Percentiles rank a stretch among this genome's conserved stretches.
Conservation (phyloP, 2,113 vertebrate species). For the Psephotus haematonotus region DNA sequence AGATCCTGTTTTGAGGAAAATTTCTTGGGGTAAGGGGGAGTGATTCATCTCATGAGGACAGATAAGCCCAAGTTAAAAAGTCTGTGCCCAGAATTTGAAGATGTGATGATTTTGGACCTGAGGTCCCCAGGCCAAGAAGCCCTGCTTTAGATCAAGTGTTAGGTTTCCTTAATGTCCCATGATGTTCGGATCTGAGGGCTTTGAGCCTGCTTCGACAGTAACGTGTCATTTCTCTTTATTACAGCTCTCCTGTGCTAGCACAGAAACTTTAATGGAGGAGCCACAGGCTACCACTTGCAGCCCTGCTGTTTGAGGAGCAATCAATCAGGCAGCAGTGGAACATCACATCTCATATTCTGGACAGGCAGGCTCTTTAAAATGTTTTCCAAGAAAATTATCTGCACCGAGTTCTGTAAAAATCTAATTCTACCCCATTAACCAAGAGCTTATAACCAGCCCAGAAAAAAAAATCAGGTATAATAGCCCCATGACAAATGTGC, state of each 20-base stretch:
- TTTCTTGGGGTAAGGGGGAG: background rate
- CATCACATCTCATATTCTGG: constrained; percentile 9
- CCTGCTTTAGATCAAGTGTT: background rate
- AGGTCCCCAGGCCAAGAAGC: background rate
- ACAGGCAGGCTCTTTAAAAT: constrained; percentile 26
- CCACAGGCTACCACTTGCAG: constrained; percentile 45
- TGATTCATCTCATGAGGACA: background rate
- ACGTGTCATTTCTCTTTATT: constrained; percentile 8
- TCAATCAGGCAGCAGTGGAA: constrained; percentile 20
- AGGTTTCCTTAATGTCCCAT: background rate
- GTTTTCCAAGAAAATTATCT: constrained; percentile 61
- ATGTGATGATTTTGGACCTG: background rate
- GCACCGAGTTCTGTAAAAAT: constrained; percentile 53
- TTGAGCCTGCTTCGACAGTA: background rate
- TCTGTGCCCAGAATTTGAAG: background rate
- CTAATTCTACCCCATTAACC: constrained; percentile 55
- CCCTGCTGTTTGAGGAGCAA: constrained; percentile 23
- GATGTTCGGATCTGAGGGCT: background rate
- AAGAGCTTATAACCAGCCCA: constrained; percentile 2
- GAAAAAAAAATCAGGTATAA: constrained; percentile 38
- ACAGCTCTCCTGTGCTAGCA: background rate
- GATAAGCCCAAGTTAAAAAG: background rate
- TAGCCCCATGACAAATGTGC: constrained; percentile 30
- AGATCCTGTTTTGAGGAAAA: background rate
- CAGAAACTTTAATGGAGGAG: constrained; percentile 25